Evolutionary conservation across 1,140 invertebrate genomes (phyloP), one percentile per base, ranked within the genome.

Genomic region (Polypedilum pembai): DNA sequence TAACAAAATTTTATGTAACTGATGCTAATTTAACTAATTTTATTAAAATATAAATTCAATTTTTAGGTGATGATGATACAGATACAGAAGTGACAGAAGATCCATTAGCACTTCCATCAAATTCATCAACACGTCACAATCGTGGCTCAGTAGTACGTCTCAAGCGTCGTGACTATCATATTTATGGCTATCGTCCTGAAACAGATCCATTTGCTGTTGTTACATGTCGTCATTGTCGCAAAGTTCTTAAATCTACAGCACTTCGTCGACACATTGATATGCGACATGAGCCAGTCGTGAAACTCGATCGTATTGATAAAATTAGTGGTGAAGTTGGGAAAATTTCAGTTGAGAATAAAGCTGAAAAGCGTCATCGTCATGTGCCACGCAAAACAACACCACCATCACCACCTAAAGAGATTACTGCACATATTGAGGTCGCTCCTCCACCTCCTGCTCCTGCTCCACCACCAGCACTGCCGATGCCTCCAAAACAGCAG

Each of bases 21-120:
- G n/a, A n/a, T n/a, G n/a, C n/a, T n/a, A n/a, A n/a, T n/a, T n/a
- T n/a, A n/a, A n/a, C n/a, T n/a, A n/a, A n/a, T n/a, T n/a, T n/a
- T n/a, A n/a, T n/a, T n/a, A n/a, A n/a, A n/a, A n/a, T n/a, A n/a
- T n/a, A n/a, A n/a, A n/a, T n/a, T n/a, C n/a, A n/a, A n/a, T 21
- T 69, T 69, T 20, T 20, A 69, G 65, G 65, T 69, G 65, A 69
- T 10, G 65, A 69, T 69, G 65, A 69, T 12, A 56, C 45, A n/a
- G 45, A 56, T 3, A 56, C 12, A n/a, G 45, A 33, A 33, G 24
- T 33, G 8, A 8, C n/a, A 15, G 45, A 69, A 20, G 65, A 69
- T 69, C 65, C 65, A 20, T 18, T 69, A 8, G 65, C 17, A 7
- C 45, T 56, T 56, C 45, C 45, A 56, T 15, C 45, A 0, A 56